Percentiles rank a stretch among this genome's conserved stretches.
These are phyloP conservation scores for Petrolisthes manimaculis DNA, from an alignment of 2,888 invertebrate genomes.

Conservation along the genomic window DNA sequence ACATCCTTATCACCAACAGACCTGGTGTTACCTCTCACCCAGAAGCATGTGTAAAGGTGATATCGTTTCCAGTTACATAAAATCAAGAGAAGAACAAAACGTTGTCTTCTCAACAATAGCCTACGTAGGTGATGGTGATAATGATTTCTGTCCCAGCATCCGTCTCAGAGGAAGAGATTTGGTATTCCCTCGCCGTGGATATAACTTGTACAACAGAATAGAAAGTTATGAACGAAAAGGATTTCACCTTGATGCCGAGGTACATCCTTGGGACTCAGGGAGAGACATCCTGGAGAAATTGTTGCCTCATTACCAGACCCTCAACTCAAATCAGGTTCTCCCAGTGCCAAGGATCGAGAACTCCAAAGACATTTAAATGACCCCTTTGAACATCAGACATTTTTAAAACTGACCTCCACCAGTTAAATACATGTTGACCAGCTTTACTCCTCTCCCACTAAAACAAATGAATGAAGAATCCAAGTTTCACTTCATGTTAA, in stretches of 20 bases:
- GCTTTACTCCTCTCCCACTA: no score
- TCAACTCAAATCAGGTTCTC: not conserved
- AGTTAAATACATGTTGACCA: no score
- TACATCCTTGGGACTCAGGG: constrained; percentile 53
- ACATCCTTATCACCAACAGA: constrained; percentile 78
- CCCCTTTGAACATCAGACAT: not conserved
- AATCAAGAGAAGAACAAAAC: constrained; percentile 69
- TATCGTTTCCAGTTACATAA: constrained; percentile 78
- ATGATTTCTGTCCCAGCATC: constrained; percentile 83
- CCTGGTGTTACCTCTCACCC: constrained; percentile 79
- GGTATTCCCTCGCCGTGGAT: constrained; percentile 78
- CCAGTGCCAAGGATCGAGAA: constrained; percentile 50
- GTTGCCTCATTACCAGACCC: constrained; percentile 21
- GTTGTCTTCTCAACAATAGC: constrained; percentile 74
- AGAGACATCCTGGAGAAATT: constrained; percentile 54
- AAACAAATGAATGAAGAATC: no score
- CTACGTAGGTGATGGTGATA: constrained; percentile 83
- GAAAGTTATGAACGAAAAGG: constrained; percentile 48
- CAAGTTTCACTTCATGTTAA: no score
- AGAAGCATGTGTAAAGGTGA: constrained; percentile 84
- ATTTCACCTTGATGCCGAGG: constrained; percentile 48
- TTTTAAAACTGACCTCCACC: no score
- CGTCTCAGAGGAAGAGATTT: constrained; percentile 76
- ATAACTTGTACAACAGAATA: constrained; percentile 69
- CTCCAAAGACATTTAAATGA: not conserved